Evolutionary conservation across 1,140 invertebrate genomes (phyloP).

Genomic region (Drosophila ananassae): DNA sequence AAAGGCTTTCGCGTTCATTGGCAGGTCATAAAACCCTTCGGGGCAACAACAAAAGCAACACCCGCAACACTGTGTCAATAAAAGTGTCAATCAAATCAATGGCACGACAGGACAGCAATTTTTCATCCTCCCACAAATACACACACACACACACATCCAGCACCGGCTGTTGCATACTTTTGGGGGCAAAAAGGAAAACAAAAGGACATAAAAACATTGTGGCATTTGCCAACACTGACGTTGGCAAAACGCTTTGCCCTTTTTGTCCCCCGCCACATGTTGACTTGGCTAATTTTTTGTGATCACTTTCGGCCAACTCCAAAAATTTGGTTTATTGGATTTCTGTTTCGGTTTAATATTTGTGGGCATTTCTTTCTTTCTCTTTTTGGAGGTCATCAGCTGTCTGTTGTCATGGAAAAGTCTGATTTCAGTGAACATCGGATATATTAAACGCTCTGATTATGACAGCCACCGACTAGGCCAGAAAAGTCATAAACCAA

Average conservation of each 20-base stretch:
- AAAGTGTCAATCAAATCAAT: constrained; percentile 82
- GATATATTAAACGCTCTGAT: constrained; percentile 38
- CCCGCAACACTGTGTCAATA: constrained; percentile 69
- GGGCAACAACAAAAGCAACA: constrained; percentile 29
- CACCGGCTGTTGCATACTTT: constrained; percentile 70
- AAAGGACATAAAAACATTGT: constrained; percentile 26
- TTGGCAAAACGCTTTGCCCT: constrained; percentile 20
- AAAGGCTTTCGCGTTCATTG: constrained; percentile 54
- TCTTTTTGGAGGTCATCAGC: constrained; percentile 23
- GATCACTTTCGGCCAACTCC: constrained; percentile 14
- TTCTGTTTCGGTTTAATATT: constrained; percentile 4
- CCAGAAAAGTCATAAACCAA: constrained; percentile 42
- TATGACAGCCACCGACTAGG: constrained; percentile 34
- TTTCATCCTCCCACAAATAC: constrained; percentile 46
- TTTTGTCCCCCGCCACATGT: constrained; percentile 12
- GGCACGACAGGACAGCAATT: constrained; percentile 57
- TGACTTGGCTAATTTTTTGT: constrained; percentile 60
- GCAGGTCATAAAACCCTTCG: constrained; percentile 73
- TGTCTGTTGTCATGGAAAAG: constrained; percentile 36
- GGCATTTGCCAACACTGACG: constrained; percentile 11
- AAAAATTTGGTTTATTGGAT: constrained; percentile 28
- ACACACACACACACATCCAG: neutral
- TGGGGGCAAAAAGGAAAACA: constrained; percentile 10
- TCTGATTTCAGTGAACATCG: constrained; percentile 58
- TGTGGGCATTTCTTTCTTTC: neutral